Conservation (phyloP, 2,888 invertebrate species). For the Macaria notata region DNA sequence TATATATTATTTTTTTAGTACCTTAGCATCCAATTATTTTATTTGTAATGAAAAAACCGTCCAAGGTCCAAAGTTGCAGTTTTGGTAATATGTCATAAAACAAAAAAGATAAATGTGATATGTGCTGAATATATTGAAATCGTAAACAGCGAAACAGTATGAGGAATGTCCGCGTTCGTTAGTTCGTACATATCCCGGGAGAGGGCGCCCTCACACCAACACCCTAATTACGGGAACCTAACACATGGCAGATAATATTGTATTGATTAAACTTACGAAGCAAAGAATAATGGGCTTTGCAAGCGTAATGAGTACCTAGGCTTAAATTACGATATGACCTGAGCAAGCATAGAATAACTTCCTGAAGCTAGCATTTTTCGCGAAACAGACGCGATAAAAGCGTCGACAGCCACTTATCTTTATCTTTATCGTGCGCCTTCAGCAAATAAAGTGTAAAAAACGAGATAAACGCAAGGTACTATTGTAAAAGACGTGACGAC, state of each 20-base stretch:
- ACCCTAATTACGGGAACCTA: slow-evolving; percentile 10
- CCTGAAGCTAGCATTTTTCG: slow-evolving; percentile 65
- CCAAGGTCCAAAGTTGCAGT: no score
- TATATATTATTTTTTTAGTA: no score
- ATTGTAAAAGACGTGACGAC: slow-evolving; percentile 55
- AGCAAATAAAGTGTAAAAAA: slow-evolving; percentile 79
- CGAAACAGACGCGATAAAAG: slow-evolving; percentile 69
- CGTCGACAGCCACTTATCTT: slow-evolving; percentile 73
- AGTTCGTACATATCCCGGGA: slow-evolving; percentile 2
- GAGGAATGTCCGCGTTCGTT: no score
- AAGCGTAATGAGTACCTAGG: slow-evolving; percentile 11
- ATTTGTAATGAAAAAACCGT: no score
- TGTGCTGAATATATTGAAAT: no score
- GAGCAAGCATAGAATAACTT: slow-evolving; percentile 41
- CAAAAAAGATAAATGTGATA: no score
- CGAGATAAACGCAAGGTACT: slow-evolving; percentile 70
- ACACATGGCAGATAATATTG: slow-evolving; percentile 15
- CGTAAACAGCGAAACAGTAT: no score
- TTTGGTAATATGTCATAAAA: no score
- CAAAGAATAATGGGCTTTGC: slow-evolving; percentile 14
- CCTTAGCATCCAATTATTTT: no score
- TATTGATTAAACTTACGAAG: slow-evolving; percentile 8
- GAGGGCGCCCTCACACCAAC: slow-evolving; percentile 4
- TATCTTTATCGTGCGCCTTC: slow-evolving; percentile 78
- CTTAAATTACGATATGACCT: slow-evolving; percentile 13